phyloP scores from a whole-genome alignment of 1,140 invertebrate genomes.

The Penaeus vannamei region DNA sequence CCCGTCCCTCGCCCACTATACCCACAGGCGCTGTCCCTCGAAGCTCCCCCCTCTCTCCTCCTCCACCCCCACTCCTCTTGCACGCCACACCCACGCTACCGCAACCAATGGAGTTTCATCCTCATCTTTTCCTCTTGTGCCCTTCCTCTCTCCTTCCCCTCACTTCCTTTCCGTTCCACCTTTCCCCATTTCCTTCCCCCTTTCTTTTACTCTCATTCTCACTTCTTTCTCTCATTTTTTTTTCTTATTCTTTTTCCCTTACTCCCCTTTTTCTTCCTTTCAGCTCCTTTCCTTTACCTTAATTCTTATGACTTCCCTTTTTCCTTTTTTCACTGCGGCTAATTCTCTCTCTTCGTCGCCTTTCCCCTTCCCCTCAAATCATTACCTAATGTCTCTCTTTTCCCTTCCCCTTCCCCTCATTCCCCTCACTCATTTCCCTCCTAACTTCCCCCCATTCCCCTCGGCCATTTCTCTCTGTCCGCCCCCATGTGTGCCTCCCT shows the following conservation, averaged over 20 bases:
- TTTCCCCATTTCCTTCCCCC: background rate
- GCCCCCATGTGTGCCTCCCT: background rate
- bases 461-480: background rate
- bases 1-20: background rate
- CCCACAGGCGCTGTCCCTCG: background rate
- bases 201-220: background rate
- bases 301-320: background rate
- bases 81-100: background rate
- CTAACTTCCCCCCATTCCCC: background rate
- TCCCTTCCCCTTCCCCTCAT: background rate
- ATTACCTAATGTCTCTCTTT: background rate
- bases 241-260: background rate
- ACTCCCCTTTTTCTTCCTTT: background rate
- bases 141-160: background rate
- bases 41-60: background rate
- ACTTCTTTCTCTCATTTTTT: background rate
- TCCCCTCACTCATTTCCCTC: background rate
- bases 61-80: background rate
- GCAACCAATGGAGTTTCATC: background rate
- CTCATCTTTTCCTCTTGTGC: background rate
- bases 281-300: background rate
- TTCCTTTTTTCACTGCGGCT: background rate
- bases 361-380: background rate
- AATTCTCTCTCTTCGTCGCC: background rate
- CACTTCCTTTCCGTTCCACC: background rate